These are phyloP conservation scores for Sebastes alutus DNA, from an alignment of 2,797 vertebrate genomes.

Conservation along the genomic window DNA sequence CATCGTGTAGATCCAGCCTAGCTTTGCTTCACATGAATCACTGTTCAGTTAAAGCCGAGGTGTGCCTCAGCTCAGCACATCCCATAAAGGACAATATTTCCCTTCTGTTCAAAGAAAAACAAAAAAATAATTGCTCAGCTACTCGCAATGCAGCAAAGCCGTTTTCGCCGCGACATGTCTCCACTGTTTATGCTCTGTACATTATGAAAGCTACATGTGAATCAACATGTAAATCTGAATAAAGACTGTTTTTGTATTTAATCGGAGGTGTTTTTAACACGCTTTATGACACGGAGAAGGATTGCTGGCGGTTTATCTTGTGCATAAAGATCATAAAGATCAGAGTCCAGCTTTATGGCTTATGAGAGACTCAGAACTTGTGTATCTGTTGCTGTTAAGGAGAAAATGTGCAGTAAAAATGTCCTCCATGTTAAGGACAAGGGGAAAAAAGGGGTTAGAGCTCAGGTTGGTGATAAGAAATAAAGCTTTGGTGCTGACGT, in stretches of 20 bases:
- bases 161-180: conserved; percentile 9
- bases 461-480: neutral
- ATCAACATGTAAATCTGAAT: conserved; percentile 65
- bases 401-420: neutral
- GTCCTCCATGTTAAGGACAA: neutral
- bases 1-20: neutral
- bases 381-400: conserved; percentile 11
- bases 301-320: conserved; percentile 11
- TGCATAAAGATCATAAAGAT: conserved; percentile 1
- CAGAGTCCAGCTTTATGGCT: conserved; percentile 47
- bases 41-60: neutral
- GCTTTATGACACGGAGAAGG: neutral
- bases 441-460: neutral
- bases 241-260: conserved; percentile 68
- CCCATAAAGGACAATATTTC: neutral
- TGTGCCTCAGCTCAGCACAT: neutral
- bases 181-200: conserved; percentile 33
- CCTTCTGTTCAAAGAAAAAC: neutral
- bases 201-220: conserved; percentile 48
- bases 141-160: neutral
- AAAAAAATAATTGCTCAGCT: neutral
- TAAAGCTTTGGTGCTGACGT: neutral
- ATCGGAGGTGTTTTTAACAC: neutral
- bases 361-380: neutral
- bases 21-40: neutral